Base-by-base conservation (phyloP, 2,797 vertebrate genomes). In the Phaenicophaeus curvirostris region DNA sequence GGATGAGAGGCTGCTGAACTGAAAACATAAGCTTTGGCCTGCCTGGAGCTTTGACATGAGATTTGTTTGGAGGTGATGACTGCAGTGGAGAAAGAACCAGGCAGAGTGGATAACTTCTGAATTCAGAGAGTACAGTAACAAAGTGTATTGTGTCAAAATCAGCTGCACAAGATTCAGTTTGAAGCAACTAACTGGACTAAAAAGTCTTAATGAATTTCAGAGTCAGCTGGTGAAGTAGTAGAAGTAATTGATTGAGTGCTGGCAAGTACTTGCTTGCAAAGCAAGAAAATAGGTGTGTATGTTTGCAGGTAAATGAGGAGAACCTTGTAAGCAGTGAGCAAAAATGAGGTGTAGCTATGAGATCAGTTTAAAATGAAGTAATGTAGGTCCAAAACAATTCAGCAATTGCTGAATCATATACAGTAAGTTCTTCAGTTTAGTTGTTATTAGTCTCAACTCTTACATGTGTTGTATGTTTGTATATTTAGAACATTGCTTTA, bases 201-300 rank as follows among this genome's bases (percentile, higher is more conserved):
- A 69, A 76, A 80, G 19, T 69, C 59, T 30, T 54, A 50, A 46
- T 50, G 31, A 65, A 41, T 31, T 76, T 54, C 27, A 72, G 72
- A 93, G 55, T 88, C 33, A 66, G n/a, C 28, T 89, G 39, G 7
- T 75, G 51, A 85, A 89, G 48, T 44, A 69, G 50, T 41, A 81
- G 59, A 90, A 80, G 31, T 89, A 82, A 72, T 78, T 77, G 67
- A 67, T 55, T 61, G 65, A 77, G 25, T 57, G 24, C 23, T 85
- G 93, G 59, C 81, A 93, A 93, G 90, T 87, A 37, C 61, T 84
- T 93, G 66, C 88, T 93, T 96, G 73, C 37, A 73, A 66, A 46
- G 39, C 35, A 78, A 28, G 71, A 69, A 79, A 63, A 79, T 75
- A 93, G 50, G 46, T 75, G 51, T 86, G 53, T 61, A 3, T 58